Evolutionary conservation across 1,140 invertebrate genomes (phyloP), one percentile per base, ranked within the genome.

Genomic region (Lepidurus arcticus): DNA sequence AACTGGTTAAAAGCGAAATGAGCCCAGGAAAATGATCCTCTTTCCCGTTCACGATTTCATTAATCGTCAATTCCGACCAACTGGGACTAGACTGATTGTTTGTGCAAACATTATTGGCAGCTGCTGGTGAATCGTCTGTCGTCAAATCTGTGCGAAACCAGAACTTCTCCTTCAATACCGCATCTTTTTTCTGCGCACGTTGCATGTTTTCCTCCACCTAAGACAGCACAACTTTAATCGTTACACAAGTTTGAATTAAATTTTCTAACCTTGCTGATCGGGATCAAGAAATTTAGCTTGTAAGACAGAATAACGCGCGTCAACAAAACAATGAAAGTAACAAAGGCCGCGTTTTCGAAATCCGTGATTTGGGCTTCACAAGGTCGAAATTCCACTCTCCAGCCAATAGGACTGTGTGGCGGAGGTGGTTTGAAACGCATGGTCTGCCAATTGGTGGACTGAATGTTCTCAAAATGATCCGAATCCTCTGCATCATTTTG

Each of bases 401-500:
- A 99, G 21, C 98, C 97, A 84, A 99, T 98, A 65, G 92, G 90
- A 11, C 95, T 97, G 84, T 97, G 92, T 1, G 94, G 92, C 26
- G 95, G 94, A 78, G 98, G 98, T 73, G 97, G 96, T 86, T 99
- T 99, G 86, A 99, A 99, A 21, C 98, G 89, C 98, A 99, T 98
- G 9, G 97, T 98, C 88, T 99, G 98, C 98, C 98, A 99, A 87
- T 99, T 99, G 7, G 98, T 99, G 0, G 97, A 99, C 85, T 99
- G 98, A 82, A 99, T 98, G 84, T 99, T 99, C 94, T 99, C 98
- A 88, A 99, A 99, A 86, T 99, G 98, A 86, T 99, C 97, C 0
- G 94, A 95, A 82, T 99, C 97, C 80, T 93, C 91, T 34, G 90
- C 87, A 85, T 99, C 96, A 85, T 98, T 92, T 84, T 98, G 96